A percentile compares a stretch with the other conserved stretches of the same genome.
These are phyloP conservation scores for Boloria selene DNA, from an alignment of 2,888 invertebrate genomes.

Conservation along the genomic window DNA sequence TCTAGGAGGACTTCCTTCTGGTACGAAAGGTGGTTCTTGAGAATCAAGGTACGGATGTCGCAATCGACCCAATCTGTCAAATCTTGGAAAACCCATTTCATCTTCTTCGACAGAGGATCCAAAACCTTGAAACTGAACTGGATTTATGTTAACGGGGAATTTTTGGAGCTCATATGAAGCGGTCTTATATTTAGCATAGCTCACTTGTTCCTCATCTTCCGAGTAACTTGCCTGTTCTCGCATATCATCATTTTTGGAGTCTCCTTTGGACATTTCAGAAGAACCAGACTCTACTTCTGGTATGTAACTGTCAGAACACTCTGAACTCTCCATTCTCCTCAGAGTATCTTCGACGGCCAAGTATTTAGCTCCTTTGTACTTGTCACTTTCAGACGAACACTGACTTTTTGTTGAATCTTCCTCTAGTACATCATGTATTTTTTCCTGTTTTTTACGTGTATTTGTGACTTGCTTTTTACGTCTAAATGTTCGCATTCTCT, in stretches of 20 bases:
- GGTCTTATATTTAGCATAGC: conserved; percentile 72
- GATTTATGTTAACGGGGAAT: conserved; percentile 73
- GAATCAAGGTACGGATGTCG: conserved; percentile 79
- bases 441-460: conserved; percentile 81
- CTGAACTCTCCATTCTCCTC: conserved; percentile 84
- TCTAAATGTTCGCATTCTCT: conserved; percentile 86
- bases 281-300: conserved; percentile 85
- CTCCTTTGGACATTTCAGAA: conserved; percentile 83
- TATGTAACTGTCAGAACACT: conserved; percentile 86
- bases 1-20: conserved; percentile 77
- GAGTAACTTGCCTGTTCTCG: conserved; percentile 74
- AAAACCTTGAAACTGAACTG: conserved; percentile 82
- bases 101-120: conserved; percentile 85
- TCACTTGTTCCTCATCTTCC: conserved; percentile 80
- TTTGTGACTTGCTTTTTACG: conserved; percentile 85
- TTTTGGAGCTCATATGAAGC: conserved; percentile 70
- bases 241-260: conserved; percentile 68
- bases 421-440: conserved; percentile 79
- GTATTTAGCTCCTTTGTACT: conserved; percentile 64
- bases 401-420: conserved; percentile 79
- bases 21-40: conserved; percentile 72
- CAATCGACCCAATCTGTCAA: conserved; percentile 82
- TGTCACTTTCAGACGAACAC: conserved; percentile 78
- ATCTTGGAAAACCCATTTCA: conserved; percentile 85
- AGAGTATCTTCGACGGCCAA: conserved; percentile 68